Percentiles rank a stretch among this genome's conserved stretches.
These are phyloP conservation scores for Prinia subflava DNA, from an alignment of 2,113 vertebrate genomes.

Conservation along the genomic window DNA sequence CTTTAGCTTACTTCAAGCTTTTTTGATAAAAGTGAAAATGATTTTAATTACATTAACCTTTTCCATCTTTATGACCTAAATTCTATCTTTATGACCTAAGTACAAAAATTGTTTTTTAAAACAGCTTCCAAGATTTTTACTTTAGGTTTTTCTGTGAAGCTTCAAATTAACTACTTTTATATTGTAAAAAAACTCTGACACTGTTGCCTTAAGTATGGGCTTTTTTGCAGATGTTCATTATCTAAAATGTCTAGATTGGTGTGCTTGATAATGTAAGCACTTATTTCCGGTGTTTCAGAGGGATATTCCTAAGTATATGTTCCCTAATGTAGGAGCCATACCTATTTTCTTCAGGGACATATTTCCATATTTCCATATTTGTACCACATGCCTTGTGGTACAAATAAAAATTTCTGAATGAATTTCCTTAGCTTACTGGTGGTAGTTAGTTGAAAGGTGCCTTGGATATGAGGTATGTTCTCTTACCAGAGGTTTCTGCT, in stretches of 20 bases:
- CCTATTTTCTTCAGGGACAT: neutral
- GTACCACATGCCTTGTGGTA: neutral
- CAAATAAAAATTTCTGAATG: neutral
- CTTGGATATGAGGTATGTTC: neutral
- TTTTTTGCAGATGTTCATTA: neutral
- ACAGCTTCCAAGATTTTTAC: neutral
- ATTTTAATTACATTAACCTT: neutral
- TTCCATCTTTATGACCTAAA: neutral
- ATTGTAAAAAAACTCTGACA: neutral
- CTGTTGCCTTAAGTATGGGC: neutral
- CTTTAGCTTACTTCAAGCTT: neutral
- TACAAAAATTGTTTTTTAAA: neutral
- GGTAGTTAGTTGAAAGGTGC: neutral
- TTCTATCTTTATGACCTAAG: neutral
- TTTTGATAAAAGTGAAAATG: neutral
- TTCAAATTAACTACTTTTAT: neutral
- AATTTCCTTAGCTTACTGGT: neutral
- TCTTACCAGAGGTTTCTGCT: neutral
- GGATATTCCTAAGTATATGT: neutral
- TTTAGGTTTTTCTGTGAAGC: neutral
- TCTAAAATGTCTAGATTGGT: neutral
- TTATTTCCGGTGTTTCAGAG: neutral
- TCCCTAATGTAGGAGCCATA: neutral
- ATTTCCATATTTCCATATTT: no score
- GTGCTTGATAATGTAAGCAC: neutral